Percentiles rank a stretch among this genome's conserved stretches.
Evolutionary conservation across 2,888 invertebrate species (phyloP).

Genomic region (Willowsia nigromaculata): DNA sequence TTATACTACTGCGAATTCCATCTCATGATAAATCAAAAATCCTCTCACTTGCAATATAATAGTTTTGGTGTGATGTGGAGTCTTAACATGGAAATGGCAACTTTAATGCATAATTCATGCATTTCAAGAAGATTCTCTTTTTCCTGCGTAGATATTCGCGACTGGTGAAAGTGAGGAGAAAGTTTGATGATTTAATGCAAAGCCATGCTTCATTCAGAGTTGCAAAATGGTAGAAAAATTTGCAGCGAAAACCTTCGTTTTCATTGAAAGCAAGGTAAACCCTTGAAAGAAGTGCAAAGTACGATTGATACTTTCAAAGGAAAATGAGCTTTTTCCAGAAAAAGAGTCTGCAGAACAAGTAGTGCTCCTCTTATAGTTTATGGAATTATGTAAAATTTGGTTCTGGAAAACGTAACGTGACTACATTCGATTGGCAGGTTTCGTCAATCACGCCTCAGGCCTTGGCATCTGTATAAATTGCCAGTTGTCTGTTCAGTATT

Average conservation of each 20-base stretch:
- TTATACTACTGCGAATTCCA: neutral
- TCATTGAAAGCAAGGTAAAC: neutral
- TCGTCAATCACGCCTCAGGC: no score
- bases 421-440: no score
- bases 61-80: neutral
- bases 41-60: neutral
- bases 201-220: conserved; percentile 21
- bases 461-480: no score
- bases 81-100: conserved; percentile 1
- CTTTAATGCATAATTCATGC: conserved; percentile 54
- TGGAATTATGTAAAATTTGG: no score
- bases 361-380: no score
- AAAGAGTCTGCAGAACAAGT: no score
- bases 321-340: neutral
- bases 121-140: conserved; percentile 1
- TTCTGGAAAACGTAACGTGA: no score
- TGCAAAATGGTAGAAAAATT: neutral
- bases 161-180: conserved; percentile 38
- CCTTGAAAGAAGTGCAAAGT: conserved; percentile 27
- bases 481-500: no score
- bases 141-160: neutral
- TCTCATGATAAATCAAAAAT: conserved; percentile 7
- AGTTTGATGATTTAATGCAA: conserved; percentile 54
- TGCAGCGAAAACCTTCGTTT: neutral
- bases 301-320: neutral